These are phyloP conservation scores for Ichneumoninae sp. DNA, from an alignment of 2,888 invertebrate species.

Conservation along the genomic window DNA sequence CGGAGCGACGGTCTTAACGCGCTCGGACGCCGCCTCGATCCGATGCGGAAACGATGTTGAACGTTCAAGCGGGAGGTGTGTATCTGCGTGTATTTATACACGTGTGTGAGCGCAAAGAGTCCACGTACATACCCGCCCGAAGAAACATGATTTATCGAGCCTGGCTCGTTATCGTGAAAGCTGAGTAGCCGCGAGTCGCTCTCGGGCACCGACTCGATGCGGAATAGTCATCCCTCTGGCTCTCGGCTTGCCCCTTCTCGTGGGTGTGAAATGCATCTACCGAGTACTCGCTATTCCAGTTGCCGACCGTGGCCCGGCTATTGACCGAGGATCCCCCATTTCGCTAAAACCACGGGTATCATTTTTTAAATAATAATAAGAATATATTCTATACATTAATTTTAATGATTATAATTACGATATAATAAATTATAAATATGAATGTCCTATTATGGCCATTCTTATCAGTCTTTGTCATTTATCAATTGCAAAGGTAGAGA, in stretches of 20 bases:
- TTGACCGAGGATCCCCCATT: neutral
- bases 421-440: too few species aligned
- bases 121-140: conserved; percentile 60
- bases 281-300: neutral
- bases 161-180: conserved; percentile 82
- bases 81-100: conserved; percentile 1
- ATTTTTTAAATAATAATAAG: too few species aligned
- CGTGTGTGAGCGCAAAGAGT: conserved; percentile 33
- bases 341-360: neutral
- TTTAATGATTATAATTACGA: too few species aligned
- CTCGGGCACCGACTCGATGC: conserved; percentile 8
- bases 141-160: conserved; percentile 81
- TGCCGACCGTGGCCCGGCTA: neutral
- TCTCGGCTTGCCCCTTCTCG: conserved; percentile 48
- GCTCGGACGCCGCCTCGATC: conserved; percentile 33
- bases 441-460: too few species aligned
- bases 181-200: conserved; percentile 68
- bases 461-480: too few species aligned
- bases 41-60: conserved; percentile 50
- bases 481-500: too few species aligned
- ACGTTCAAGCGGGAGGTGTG: conserved; percentile 25
- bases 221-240: conserved; percentile 59
- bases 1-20: conserved; percentile 52
- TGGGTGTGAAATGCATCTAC: conserved; percentile 54
- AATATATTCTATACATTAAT: too few species aligned